Percentiles rank a stretch among this genome's conserved stretches.
Evolutionary conservation across 2,888 invertebrate species (phyloP).

Genomic region (Agrotis segetum): DNA sequence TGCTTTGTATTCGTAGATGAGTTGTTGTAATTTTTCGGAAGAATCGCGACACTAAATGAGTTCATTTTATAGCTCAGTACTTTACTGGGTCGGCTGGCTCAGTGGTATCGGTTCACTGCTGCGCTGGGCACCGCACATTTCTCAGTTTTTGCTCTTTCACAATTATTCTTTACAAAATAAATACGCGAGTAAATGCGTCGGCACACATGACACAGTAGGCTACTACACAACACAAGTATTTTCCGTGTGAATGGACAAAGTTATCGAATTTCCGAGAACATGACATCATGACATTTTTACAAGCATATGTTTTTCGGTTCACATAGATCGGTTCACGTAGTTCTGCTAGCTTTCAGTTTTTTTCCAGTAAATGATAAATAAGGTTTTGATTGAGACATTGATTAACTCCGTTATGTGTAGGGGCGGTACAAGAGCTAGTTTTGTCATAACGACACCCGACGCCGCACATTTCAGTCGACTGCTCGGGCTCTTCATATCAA

Average conservation of each 20-base stretch:
- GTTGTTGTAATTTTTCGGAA: background rate
- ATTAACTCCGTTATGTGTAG: background rate
- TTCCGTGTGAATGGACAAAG: conserved; percentile 12
- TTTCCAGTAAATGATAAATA: background rate
- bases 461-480: background rate
- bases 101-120: no score
- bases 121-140: no score
- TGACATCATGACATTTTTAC: conserved; percentile 7
- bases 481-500: background rate
- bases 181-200: no score
- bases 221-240: conserved; percentile 1
- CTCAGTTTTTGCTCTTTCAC: no score
- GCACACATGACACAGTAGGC: background rate
- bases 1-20: background rate
- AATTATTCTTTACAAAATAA: background rate
- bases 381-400: background rate
- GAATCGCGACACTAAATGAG: no score
- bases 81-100: no score
- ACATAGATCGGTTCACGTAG: background rate
- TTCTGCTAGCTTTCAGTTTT: background rate
- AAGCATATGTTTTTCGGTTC: background rate
- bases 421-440: background rate
- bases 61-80: no score
- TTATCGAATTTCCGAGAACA: conserved; percentile 24
- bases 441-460: background rate